Conservation (phyloP, 1,140 invertebrate genomes). For the Monochamus saltuarius region DNA sequence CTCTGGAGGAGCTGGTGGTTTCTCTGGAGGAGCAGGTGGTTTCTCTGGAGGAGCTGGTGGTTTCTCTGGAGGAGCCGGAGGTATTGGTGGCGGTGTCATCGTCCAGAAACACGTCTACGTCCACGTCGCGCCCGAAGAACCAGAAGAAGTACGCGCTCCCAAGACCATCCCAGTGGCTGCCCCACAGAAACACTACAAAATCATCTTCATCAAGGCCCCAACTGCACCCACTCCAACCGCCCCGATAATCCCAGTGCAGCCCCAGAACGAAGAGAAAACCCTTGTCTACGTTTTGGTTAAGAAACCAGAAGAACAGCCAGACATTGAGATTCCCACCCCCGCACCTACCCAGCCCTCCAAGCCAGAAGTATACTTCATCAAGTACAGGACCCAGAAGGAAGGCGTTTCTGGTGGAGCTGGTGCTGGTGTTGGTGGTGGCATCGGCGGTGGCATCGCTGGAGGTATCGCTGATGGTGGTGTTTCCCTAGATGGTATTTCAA, state of each 20-base stretch:
- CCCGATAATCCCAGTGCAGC: conserved; percentile 60
- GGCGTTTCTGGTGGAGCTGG: conserved; percentile 53
- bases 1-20: background rate
- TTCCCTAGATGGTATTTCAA: background rate
- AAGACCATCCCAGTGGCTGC: conserved; percentile 60
- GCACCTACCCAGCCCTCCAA: conserved; percentile 77
- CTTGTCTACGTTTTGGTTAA: conserved; percentile 84
- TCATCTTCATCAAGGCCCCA: conserved; percentile 87
- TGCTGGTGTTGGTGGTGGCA: conserved; percentile 36
- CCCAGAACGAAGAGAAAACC: conserved; percentile 82
- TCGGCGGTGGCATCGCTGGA: conserved; percentile 27
- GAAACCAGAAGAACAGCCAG: conserved; percentile 76
- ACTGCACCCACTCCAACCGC: conserved; percentile 71
- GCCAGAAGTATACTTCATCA: conserved; percentile 87
- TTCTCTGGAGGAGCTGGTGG: conserved; percentile 1
- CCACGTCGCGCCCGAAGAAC: conserved; percentile 68
- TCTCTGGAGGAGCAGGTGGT: too few relatives aligned
- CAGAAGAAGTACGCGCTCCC: conserved; percentile 55
- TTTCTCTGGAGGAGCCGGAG: background rate
- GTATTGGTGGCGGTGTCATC: conserved; percentile 43
- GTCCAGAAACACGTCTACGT: conserved; percentile 80
- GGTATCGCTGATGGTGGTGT: conserved; percentile 11
- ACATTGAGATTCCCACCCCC: conserved; percentile 72
- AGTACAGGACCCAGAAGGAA: conserved; percentile 78
- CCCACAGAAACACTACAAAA: conserved; percentile 82